Evolutionary conservation across 2,113 vertebrate genomes (phyloP), one percentile per base, ranked within the genome.

Genomic region (Hipposideros armiger): DNA sequence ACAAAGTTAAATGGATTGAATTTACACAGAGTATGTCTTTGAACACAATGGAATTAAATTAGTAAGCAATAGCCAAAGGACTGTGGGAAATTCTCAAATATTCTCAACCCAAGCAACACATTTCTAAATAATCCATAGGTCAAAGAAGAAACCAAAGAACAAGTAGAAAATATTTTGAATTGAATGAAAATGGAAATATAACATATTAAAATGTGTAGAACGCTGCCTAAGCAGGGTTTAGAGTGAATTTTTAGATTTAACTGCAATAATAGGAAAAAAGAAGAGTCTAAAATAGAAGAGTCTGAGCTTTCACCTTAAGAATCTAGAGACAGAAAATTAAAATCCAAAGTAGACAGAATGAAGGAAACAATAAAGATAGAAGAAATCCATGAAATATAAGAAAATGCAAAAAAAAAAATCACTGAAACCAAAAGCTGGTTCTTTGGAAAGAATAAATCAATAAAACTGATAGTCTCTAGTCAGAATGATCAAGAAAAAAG

Each of bases 331-430:
- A 85, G 50, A 20, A 83, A 83, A 58, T 77, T 11, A 70, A 90
- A 45, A 85, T 8, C 45, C 58, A 13, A 83, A 56, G 0, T 58
- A 54, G 45, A n/a, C 0, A 89, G 11, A 66, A 88, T 7, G 5
- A 90, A 83, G 26, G 26, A 73, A 66, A 54, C 76, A 94, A 69
- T 83, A 82, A 74, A 54, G 32, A 58, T 0, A 89, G 22, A 54
- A 64, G 60, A 83, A 83, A 76, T 76, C 45, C 24, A 40, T 58
- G 60, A 83, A 74, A 45, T 83, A 76, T 14, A 50, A 73, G 87
- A 62, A 64, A 36, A 82, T 28, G 45, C 30, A 94, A 36, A 89
- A 92, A 91, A 36, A 36, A 50, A 50, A 66, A 89, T 83, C 77
- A 82, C 22, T 56, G n/a, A 89, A 89, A 54, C 11, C 45, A 58